A percentile compares a stretch with the other conserved stretches of the same genome.
Evolutionary conservation across 2,888 invertebrate species (phyloP).

Genomic region (Endomychus coccineus): DNA sequence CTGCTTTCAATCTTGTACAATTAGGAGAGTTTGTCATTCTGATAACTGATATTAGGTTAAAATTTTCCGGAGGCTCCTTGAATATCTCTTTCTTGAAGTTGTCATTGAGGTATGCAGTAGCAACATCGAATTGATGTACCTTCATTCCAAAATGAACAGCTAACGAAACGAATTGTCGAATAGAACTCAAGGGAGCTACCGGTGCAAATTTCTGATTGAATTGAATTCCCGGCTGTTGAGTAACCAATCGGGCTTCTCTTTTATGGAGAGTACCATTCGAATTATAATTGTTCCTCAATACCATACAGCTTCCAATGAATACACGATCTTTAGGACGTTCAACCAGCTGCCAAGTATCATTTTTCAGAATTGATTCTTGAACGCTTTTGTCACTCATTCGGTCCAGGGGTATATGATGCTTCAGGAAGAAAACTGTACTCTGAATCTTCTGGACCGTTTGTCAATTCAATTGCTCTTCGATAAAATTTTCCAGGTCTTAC

Average conservation of each 20-base stretch:
- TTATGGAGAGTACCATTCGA: conserved; percentile 20
- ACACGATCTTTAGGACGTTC: conserved; percentile 17
- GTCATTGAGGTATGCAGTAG: conserved; percentile 21
- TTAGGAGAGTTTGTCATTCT: too few species aligned
- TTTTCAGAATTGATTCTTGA: conserved; percentile 18
- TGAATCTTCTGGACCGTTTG: too few species aligned
- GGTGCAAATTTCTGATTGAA: conserved; percentile 28
- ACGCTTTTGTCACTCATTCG: conserved; percentile 19
- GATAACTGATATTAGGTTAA: too few species aligned
- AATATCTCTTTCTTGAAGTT: conserved; percentile 18
- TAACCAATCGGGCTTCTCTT: conserved; percentile 27
- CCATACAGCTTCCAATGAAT: conserved; percentile 21
- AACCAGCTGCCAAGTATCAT: conserved; percentile 23
- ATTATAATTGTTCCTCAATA: conserved; percentile 20
- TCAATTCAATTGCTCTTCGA: neutral
- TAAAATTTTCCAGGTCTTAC: conserved; percentile 5
- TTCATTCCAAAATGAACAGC: conserved; percentile 19
- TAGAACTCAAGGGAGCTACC: conserved; percentile 23
- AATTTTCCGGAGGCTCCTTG: conserved; percentile 16
- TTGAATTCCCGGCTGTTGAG: conserved; percentile 27
- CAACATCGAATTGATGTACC: too few species aligned
- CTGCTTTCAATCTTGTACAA: too few species aligned
- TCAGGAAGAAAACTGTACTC: conserved; percentile 10
- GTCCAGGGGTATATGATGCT: conserved; percentile 11
- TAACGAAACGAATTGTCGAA: conserved; percentile 23